phyloP scores from a whole-genome alignment of 2,113 vertebrate species.

The Amia ocellicauda region DNA sequence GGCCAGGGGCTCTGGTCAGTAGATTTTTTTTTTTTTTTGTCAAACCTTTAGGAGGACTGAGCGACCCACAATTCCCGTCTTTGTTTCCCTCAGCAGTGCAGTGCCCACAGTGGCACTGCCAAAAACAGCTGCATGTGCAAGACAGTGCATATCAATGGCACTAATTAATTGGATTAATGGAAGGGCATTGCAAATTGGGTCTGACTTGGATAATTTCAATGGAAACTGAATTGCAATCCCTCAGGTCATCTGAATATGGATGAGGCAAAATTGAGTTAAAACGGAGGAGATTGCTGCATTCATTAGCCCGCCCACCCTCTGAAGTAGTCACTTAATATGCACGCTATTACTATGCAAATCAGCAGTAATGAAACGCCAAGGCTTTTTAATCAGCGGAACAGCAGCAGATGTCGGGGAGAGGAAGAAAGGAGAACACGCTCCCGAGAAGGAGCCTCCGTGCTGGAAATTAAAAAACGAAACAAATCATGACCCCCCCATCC shows the following conservation, averaged over 20 bases:
- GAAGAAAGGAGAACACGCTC: constrained; percentile 11
- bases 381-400: constrained; percentile 70
- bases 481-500: background rate
- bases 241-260: constrained; percentile 88
- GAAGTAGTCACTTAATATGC: constrained; percentile 97
- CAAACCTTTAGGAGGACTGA: background rate
- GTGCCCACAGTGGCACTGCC: constrained; percentile 62
- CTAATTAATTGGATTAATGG: constrained; percentile 99
- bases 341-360: constrained; percentile 98
- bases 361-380: constrained; percentile 76
- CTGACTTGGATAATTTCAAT: constrained; percentile 81
- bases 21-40: background rate
- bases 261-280: constrained; percentile 97
- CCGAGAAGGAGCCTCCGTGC: background rate
- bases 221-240: constrained; percentile 83
- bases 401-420: constrained; percentile 75
- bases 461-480: constrained; percentile 1
- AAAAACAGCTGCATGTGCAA: constrained; percentile 82
- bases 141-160: constrained; percentile 80
- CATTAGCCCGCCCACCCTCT: constrained; percentile 96
- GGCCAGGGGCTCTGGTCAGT: too few relatives aligned
- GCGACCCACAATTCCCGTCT: background rate
- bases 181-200: constrained; percentile 83
- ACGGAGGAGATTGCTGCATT: constrained; percentile 88
- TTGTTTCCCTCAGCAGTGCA: constrained; percentile 26